Evolutionary conservation across 2,797 vertebrate species (phyloP).

Genomic region (Hypotaenidia philippensis): DNA sequence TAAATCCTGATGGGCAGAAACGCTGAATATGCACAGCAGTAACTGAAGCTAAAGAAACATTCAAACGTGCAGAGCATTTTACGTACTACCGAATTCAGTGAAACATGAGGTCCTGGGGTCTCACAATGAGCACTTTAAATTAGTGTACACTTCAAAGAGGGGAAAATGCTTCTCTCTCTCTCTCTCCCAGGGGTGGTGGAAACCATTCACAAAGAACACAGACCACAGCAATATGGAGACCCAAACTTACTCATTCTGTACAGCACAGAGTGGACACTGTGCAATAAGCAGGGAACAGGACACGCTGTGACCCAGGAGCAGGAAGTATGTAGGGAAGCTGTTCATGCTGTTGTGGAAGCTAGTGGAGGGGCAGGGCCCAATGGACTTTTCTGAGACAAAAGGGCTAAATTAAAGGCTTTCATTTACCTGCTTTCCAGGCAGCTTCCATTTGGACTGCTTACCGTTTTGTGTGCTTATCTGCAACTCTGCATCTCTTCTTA

Average conservation of each 20-base stretch:
- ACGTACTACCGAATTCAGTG: neutral
- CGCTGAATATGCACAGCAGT: slow-evolving; percentile 37
- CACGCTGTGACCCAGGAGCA: neutral
- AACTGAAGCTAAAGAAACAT: slow-evolving; percentile 15
- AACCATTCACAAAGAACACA: neutral
- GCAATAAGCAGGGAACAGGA: neutral
- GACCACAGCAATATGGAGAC: neutral
- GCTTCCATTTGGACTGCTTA: neutral
- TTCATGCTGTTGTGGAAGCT: neutral
- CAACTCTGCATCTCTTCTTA: neutral
- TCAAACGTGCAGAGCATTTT: neutral
- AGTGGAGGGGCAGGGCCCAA: neutral
- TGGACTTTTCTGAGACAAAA: neutral
- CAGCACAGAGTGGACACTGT: rapidly evolving
- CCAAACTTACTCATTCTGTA: rapidly evolving
- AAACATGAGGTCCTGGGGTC: slow-evolving; percentile 1
- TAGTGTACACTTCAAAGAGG: neutral
- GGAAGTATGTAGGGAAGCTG: neutral
- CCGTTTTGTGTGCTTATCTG: neutral
- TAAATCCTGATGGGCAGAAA: slow-evolving; percentile 47
- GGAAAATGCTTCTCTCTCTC: neutral
- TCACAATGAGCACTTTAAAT: neutral
- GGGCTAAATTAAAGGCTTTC: neutral
- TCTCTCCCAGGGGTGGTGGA: neutral
- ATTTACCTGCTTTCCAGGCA: neutral